Evolutionary conservation across 2,797 vertebrate species (phyloP).

Genomic region (Stomatorhinus walkeri): DNA sequence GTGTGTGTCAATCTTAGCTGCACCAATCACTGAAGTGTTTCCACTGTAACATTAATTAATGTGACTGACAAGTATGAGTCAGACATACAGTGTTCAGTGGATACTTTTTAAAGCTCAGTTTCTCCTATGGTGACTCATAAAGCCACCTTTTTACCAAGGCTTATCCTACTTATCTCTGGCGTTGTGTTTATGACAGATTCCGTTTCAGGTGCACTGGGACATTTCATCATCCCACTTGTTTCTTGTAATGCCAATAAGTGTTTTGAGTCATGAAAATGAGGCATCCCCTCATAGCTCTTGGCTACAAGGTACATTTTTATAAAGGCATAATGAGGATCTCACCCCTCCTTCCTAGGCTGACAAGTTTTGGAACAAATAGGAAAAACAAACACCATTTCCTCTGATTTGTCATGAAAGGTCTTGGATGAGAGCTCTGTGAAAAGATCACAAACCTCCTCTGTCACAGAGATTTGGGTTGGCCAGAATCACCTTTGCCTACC

Average conservation of each 20-base stretch:
- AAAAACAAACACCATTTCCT: background rate
- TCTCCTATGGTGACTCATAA: background rate
- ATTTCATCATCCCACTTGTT: background rate
- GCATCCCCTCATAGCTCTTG: background rate
- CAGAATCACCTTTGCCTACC: slow-evolving; percentile 46
- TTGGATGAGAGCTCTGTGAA: background rate
- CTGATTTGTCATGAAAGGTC: background rate
- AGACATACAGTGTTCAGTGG: background rate
- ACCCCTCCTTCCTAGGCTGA: background rate
- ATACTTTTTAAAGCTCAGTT: background rate
- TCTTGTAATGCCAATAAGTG: background rate
- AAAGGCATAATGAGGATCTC: background rate
- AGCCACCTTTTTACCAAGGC: background rate
- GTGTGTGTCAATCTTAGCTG: background rate
- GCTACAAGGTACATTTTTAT: background rate
- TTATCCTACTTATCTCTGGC: background rate
- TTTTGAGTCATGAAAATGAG: background rate
- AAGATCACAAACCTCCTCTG: background rate
- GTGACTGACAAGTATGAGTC: slow-evolving; percentile 6
- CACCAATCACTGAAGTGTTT: background rate
- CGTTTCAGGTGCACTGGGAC: background rate
- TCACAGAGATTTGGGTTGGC: background rate
- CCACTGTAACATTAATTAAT: background rate
- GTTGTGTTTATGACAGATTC: background rate
- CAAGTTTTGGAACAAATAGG: background rate